A percentile compares a stretch with the other conserved stretches of the same genome.
phyloP scores from a whole-genome alignment of 2,888 invertebrate species.

The Petrophora chlorosata region DNA sequence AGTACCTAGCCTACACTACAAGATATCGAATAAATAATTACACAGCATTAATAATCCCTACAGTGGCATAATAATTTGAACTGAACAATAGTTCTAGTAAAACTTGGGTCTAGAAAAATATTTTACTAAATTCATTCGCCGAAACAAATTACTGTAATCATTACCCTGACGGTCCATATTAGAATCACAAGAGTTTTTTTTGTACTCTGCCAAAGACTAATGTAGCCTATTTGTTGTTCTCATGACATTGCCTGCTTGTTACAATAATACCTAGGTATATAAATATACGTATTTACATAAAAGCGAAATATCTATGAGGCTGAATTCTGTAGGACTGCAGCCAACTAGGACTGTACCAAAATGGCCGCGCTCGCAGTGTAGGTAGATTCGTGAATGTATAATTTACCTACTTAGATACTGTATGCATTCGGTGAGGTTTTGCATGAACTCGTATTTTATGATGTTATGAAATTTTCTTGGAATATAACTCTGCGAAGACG shows the following conservation, averaged over 20 bases:
- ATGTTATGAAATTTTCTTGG: too few species aligned
- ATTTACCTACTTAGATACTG: conserved; percentile 4
- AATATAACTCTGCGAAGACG: too few species aligned
- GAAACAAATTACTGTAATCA: conserved; percentile 8
- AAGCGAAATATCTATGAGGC: too few species aligned
- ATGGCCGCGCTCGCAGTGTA: background rate
- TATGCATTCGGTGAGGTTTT: conserved; percentile 4
- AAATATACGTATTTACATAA: too few species aligned
- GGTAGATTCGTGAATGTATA: conserved; percentile 9
- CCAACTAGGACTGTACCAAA: conserved; percentile 13
- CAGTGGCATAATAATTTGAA: too few species aligned
- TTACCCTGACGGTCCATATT: conserved; percentile 4
- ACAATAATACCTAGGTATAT: too few species aligned
- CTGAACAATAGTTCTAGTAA: background rate
- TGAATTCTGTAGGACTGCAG: too few species aligned
- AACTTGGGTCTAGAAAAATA: background rate
- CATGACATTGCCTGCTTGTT: conserved; percentile 4
- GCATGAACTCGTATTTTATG: background rate
- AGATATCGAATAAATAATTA: too few species aligned
- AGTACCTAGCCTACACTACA: too few species aligned
- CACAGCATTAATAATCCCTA: too few species aligned
- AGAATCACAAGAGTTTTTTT: conserved; percentile 9
- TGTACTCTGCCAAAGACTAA: conserved; percentile 9
- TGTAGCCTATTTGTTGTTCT: conserved; percentile 9
- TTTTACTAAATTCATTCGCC: background rate